Conservation (phyloP, 2,113 vertebrate species). For the Aplodontia rufa region DNA sequence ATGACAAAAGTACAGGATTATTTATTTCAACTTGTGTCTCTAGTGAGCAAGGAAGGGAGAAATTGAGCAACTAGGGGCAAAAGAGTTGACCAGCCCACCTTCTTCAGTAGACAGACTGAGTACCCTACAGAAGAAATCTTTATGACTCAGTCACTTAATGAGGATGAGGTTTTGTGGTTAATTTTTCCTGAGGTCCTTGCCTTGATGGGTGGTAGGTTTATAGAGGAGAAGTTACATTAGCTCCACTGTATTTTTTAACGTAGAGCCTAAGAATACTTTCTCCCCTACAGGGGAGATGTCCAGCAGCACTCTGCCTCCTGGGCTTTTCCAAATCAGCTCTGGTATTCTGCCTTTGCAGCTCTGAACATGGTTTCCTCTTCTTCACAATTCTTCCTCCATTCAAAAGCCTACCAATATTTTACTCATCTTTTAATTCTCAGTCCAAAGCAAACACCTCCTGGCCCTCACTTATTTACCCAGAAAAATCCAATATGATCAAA, state of each 20-base stretch:
- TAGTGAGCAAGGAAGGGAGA: neutral
- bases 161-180: neutral
- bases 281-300: neutral
- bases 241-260: neutral
- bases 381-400: neutral
- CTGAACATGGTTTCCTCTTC: neutral
- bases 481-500: neutral
- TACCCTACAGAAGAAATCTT: neutral
- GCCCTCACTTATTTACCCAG: neutral
- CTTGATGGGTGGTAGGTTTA: neutral
- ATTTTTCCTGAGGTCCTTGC: neutral
- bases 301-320: neutral
- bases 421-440: neutral
- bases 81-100: neutral
- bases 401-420: neutral
- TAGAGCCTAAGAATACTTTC: neutral
- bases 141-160: neutral
- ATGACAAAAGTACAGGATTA: neutral
- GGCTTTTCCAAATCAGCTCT: neutral
- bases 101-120: neutral
- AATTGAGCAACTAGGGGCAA: neutral
- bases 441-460: neutral
- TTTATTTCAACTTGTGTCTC: neutral
- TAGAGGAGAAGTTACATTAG: neutral
- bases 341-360: neutral